phyloP scores from a whole-genome alignment of 2,888 invertebrate genomes.

The Trichacis sp. region DNA sequence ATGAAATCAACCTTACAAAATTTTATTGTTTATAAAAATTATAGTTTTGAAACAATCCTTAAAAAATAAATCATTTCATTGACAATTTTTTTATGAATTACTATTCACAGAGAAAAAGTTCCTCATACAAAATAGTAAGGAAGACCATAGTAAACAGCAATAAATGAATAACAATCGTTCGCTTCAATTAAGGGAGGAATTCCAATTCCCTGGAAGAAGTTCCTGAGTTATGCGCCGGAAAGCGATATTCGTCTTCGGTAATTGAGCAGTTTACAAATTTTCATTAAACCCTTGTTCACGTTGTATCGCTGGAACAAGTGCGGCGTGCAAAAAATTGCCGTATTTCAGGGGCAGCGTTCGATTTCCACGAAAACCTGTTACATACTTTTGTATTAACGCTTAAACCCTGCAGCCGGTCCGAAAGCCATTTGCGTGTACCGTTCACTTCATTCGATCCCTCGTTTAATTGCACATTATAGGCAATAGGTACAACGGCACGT shows the following conservation, averaged over 20 bases:
- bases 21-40: no score
- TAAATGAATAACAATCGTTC: background rate
- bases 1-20: no score
- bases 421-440: slow-evolving; percentile 37
- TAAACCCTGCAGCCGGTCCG: slow-evolving; percentile 19
- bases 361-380: slow-evolving; percentile 63
- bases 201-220: background rate
- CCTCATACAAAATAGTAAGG: no score
- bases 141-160: no score
- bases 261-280: background rate
- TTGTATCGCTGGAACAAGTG: slow-evolving; percentile 6
- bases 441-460: slow-evolving; percentile 41
- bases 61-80: no score
- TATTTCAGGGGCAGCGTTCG: slow-evolving; percentile 48
- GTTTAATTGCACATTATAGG: slow-evolving; percentile 66
- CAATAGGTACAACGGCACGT: slow-evolving; percentile 42
- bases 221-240: background rate
- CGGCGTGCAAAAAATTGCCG: slow-evolving; percentile 37
- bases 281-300: background rate
- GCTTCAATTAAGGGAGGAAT: background rate
- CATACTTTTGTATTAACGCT: slow-evolving; percentile 65
- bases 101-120: no score
- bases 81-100: no score
- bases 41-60: no score
- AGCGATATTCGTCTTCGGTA: background rate